These are phyloP conservation scores for Pseudanteris insignis DNA, from an alignment of 2,888 invertebrate genomes.

Conservation along the genomic window DNA sequence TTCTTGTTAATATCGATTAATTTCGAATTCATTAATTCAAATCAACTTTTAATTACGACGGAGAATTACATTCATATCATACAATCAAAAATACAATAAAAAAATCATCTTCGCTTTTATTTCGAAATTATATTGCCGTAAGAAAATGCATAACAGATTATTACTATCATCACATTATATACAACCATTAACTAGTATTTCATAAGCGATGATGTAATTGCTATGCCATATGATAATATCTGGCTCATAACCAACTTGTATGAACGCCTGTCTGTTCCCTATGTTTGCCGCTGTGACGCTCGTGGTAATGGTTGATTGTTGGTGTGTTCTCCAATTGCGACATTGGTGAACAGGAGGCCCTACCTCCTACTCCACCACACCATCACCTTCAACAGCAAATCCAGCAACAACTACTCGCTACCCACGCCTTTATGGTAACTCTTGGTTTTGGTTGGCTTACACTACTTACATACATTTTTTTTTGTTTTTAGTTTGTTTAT, in stretches of 20 bases:
- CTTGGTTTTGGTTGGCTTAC: constrained; percentile 67
- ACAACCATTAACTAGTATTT: constrained; percentile 31
- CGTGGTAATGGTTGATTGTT: constrained; percentile 67
- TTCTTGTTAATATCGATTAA: too few species aligned
- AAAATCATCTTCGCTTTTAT: too few species aligned
- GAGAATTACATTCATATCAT: too few species aligned
- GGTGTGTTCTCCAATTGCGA: constrained; percentile 67
- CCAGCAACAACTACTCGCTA: constrained; percentile 68
- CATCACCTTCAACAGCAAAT: constrained; percentile 67
- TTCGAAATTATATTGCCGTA: too few species aligned
- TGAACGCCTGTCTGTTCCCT: constrained; percentile 67
- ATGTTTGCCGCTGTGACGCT: constrained; percentile 67
- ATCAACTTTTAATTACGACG: too few species aligned
- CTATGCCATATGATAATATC: constrained; percentile 57
- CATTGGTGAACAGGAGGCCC: constrained; percentile 66
- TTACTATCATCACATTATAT: constrained; percentile 35
- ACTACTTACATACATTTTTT: constrained; percentile 58
- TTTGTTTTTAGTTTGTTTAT: constrained; percentile 13
- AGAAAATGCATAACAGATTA: too few species aligned
- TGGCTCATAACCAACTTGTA: constrained; percentile 64
- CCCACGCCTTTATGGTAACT: constrained; percentile 68
- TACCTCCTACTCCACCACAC: constrained; percentile 66
- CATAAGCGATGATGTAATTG: constrained; percentile 50
- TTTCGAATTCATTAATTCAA: too few species aligned
- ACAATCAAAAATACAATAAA: too few species aligned